Evolutionary conservation across 2,888 invertebrate species (phyloP), one percentile per base, ranked within the genome.

Genomic region (Thyatira batis): DNA sequence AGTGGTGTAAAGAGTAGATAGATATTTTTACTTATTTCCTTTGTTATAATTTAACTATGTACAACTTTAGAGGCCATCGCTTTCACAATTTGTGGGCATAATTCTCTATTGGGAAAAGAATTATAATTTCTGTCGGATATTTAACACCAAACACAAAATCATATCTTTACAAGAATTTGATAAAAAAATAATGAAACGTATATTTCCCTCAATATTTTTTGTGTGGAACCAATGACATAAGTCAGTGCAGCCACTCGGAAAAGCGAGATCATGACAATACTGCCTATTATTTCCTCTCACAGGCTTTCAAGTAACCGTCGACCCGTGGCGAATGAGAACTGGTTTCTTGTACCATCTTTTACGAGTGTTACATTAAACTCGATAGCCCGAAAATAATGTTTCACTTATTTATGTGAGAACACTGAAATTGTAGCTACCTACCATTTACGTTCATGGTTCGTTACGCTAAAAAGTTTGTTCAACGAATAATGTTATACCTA

Each of bases 361-460:
- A 60, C 54, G 61, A 63, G 61, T 51, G 54, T 53, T 55, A 50
- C 63, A 65, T 70, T 65, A 67, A 60, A 60, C 46, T 58, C 52
- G 52, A 67, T 67, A 61, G 53, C 43, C 50, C 60, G 70, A 48
- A 60, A 66, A 56, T 63, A 61, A 61, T 51, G 51, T 55, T 49
- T 53, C 57, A 59, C 62, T 61, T 65, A 62, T 65, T 62, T 67
- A 58, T 60, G 61, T 63, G 51, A 57, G 57, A 53, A 54, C 27
- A 25, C 33, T 39, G 39, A 39, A 33, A 39, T 39, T 17, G 17
- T 39, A 39, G 6, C 8, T 17, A 23, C 23, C 23, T 6, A 23
- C 23, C 23, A 17, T 17, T 39, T 39, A n/a, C 17, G 17, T 39
- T 39, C 4, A 39, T 13, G 13, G 4, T 13, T 2, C 13, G 13